A percentile compares a stretch with the other conserved stretches of the same genome.
Evolutionary conservation across 2,113 vertebrate genomes (phyloP).

Genomic region (Eulemur macaco): DNA sequence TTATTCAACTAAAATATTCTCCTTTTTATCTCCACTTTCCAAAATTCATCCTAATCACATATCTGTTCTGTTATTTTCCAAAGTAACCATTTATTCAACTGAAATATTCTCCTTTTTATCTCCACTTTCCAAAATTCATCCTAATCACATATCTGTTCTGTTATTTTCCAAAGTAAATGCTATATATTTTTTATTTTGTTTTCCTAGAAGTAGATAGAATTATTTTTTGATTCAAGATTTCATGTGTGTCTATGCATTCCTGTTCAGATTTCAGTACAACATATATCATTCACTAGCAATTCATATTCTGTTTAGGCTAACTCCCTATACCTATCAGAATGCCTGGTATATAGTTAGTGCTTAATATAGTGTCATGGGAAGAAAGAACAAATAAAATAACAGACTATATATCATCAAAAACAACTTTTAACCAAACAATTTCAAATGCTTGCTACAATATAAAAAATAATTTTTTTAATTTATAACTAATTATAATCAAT

Average conservation of each 20-base stretch:
- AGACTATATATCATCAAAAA: not conserved
- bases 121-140: not conserved
- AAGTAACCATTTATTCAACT: not conserved
- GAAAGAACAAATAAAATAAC: not conserved
- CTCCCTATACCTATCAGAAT: not conserved
- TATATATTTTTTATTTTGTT: not conserved
- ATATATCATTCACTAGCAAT: not conserved
- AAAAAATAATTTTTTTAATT: not conserved
- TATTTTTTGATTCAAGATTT: not conserved
- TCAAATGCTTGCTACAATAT: not conserved
- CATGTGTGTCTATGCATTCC: not conserved
- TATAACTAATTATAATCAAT: not conserved
- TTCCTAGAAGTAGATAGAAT: not conserved
- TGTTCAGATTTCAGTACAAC: not conserved
- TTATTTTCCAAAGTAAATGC: not conserved
- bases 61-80: not conserved
- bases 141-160: not conserved
- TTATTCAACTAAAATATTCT: not conserved
- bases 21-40: not conserved
- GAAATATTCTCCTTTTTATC: not conserved
- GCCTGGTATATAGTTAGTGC: not conserved
- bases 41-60: not conserved
- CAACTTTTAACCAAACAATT: not conserved
- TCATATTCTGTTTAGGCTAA: not conserved
- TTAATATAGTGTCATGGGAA: not conserved